phyloP scores from a whole-genome alignment of 2,888 invertebrate genomes.

The Ditylenchus weischeri region DNA sequence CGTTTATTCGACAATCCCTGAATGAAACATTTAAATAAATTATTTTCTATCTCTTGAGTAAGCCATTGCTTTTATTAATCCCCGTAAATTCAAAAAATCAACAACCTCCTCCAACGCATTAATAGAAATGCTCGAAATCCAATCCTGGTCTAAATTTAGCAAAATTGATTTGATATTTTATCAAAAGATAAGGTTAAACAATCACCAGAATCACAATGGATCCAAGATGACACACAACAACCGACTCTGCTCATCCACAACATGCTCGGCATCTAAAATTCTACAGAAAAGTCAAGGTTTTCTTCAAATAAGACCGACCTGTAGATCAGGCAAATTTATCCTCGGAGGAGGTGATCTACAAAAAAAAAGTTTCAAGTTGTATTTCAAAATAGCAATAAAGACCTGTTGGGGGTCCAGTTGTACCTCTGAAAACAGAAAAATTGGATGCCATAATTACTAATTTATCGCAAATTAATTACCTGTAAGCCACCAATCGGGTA shows the following conservation, averaged over 20 bases:
- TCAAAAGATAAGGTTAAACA: too few relatives aligned
- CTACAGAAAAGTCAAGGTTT: neutral
- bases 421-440: slow-evolving; percentile 18
- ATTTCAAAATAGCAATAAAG: neutral
- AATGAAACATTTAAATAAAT: too few relatives aligned
- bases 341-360: slow-evolving; percentile 30
- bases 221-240: slow-evolving; percentile 73
- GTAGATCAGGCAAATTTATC: slow-evolving; percentile 42
- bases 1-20: too few relatives aligned
- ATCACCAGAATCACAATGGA: slow-evolving; percentile 63
- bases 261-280: slow-evolving; percentile 38
- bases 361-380: neutral
- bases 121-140: neutral
- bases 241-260: slow-evolving; percentile 81
- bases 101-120: neutral
- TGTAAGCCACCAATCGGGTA: slow-evolving; percentile 46
- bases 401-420: slow-evolving; percentile 33
- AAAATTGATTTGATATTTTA: too few relatives aligned
- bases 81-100: too few relatives aligned
- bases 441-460: too few relatives aligned
- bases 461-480: too few relatives aligned
- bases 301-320: neutral
- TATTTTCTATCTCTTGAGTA: too few relatives aligned
- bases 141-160: neutral
- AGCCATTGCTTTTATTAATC: too few relatives aligned